These are phyloP conservation scores for Anthonomus grandis DNA, from an alignment of 1,140 invertebrate species.

Conservation along the genomic window DNA sequence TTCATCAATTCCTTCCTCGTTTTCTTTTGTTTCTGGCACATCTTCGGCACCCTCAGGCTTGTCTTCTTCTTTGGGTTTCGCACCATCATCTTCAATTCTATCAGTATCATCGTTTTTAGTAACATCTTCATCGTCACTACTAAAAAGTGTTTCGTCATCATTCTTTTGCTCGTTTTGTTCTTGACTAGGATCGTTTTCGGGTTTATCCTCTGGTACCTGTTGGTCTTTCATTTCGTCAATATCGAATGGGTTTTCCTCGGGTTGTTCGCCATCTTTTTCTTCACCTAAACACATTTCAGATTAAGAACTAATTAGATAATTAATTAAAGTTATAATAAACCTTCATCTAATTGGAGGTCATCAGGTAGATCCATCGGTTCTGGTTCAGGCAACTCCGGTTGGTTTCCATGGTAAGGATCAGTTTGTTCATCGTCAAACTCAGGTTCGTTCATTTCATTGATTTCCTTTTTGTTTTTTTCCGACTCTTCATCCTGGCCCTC, in stretches of 20 bases:
- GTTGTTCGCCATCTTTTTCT: constrained; percentile 55
- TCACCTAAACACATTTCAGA: constrained; percentile 48
- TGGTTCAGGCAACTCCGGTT: constrained; percentile 70
- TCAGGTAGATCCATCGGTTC: constrained; percentile 85
- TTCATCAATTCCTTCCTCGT: constrained; percentile 38
- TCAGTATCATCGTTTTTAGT: constrained; percentile 36
- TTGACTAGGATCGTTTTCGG: constrained; percentile 51
- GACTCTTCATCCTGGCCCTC: constrained; percentile 49
- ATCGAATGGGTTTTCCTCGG: constrained; percentile 78
- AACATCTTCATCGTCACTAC: constrained; percentile 45
- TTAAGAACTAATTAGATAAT: not conserved
- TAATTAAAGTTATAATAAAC: not conserved
- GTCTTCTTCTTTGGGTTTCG: constrained; percentile 47
- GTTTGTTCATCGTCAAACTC: constrained; percentile 79
- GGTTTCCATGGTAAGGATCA: constrained; percentile 81
- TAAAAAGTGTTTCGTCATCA: constrained; percentile 40
- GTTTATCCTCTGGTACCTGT: constrained; percentile 38
- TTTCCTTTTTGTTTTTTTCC: constrained; percentile 59
- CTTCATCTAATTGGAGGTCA: constrained; percentile 77
- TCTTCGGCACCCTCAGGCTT: constrained; percentile 33
- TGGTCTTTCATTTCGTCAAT: constrained; percentile 70
- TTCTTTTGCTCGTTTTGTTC: constrained; percentile 43
- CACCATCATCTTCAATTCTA: constrained; percentile 50
- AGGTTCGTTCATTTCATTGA: constrained; percentile 74
- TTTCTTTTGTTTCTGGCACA: constrained; percentile 35